Conservation (phyloP, 2,888 invertebrate species). For the Ariolimax columbianus region DNA sequence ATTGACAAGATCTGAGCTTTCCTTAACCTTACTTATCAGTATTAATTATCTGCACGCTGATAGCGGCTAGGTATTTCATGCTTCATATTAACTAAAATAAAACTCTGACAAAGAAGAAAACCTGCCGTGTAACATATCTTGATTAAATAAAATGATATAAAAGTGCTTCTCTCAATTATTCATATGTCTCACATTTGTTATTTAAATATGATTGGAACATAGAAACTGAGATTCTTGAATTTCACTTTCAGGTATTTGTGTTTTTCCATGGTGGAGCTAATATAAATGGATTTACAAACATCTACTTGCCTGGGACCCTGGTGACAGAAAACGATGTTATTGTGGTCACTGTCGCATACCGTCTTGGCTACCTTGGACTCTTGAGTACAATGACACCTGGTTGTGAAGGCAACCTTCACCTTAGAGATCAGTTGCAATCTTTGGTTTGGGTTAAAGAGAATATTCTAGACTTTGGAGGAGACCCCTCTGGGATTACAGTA, state of each 20-base stretch:
- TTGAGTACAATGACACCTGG: conserved; percentile 42
- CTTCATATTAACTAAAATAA: no score
- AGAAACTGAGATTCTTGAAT: neutral
- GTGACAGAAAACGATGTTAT: conserved; percentile 48
- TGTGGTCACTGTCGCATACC: conserved; percentile 51
- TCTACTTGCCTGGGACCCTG: conserved; percentile 39
- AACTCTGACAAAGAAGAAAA: no score
- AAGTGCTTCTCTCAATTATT: no score
- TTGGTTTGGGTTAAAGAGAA: conserved; percentile 39
- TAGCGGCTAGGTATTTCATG: no score
- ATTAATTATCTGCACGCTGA: no score
- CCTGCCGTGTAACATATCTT: no score
- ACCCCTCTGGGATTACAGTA: conserved; percentile 35
- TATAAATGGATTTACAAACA: conserved; percentile 10
- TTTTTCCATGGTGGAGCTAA: conserved; percentile 50
- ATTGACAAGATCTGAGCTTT: no score
- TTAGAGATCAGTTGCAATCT: conserved; percentile 32
- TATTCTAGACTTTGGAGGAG: conserved; percentile 36
- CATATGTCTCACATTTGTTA: no score
- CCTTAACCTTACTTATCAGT: no score
- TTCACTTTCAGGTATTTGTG: conserved; percentile 41
- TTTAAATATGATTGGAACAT: no score
- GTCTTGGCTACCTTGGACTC: conserved; percentile 53
- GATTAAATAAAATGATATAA: no score
- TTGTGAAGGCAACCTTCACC: conserved; percentile 18